These are phyloP conservation scores for Cheilosia impressa DNA, from an alignment of 2,888 invertebrate genomes.

Conservation along the genomic window DNA sequence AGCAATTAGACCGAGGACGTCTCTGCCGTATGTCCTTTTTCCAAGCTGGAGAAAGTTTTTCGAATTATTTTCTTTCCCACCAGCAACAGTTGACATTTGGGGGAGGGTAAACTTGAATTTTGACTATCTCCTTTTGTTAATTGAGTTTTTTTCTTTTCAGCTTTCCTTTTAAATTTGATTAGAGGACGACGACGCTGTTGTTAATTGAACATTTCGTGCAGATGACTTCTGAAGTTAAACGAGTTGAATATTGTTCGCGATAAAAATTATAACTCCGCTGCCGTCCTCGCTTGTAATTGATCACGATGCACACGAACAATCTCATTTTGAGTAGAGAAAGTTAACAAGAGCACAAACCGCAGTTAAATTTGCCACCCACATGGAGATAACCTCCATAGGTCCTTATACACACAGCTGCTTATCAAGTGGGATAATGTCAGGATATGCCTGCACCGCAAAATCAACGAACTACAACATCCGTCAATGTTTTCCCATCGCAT, in stretches of 20 bases:
- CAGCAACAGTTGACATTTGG: constrained; percentile 24
- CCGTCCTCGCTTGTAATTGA: background rate
- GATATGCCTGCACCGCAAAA: constrained; percentile 56
- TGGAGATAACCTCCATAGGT: constrained; percentile 10
- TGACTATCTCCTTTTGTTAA: background rate
- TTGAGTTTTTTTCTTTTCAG: background rate
- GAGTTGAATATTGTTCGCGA: background rate
- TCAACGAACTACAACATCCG: constrained; percentile 62
- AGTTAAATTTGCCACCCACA: constrained; percentile 14
- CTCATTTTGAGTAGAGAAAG: background rate
- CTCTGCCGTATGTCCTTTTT: constrained; percentile 34
- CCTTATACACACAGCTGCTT: background rate
- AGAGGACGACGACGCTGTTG: constrained; percentile 9
- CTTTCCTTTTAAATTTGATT: background rate
- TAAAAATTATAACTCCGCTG: background rate
- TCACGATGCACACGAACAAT: background rate
- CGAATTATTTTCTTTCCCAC: background rate
- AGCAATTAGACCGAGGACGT: constrained; percentile 60
- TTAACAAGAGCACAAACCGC: constrained; percentile 16
- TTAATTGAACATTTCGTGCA: constrained; percentile 21
- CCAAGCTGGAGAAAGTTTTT: constrained; percentile 22
- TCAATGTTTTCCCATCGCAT: constrained; percentile 50
- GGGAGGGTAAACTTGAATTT: background rate
- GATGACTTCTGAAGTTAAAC: background rate
- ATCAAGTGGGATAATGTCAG: constrained; percentile 14